A percentile compares a stretch with the other conserved stretches of the same genome.
phyloP scores from a whole-genome alignment of 1,140 invertebrate genomes.

The Nephotettix cincticeps region DNA sequence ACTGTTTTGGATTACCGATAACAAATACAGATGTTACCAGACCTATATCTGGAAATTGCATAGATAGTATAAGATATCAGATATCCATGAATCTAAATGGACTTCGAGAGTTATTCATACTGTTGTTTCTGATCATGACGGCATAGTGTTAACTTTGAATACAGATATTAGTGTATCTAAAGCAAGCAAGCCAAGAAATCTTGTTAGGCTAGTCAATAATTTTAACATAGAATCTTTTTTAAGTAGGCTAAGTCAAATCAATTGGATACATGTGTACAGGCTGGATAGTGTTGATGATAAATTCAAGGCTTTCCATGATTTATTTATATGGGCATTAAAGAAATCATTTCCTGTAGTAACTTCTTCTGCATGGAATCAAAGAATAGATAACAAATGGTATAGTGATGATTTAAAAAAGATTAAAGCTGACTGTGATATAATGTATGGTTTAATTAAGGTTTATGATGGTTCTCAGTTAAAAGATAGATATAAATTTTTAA shows the following conservation, averaged over 20 bases:
- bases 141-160: not conserved
- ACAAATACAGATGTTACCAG: not conserved
- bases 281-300: not conserved
- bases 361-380: not conserved
- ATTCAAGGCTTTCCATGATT: not conserved
- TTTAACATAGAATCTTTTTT: not conserved
- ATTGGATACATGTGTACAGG: not conserved
- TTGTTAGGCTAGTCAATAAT: not conserved
- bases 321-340: not conserved
- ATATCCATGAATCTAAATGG: not conserved
- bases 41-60: not conserved
- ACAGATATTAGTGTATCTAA: not conserved
- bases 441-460: not conserved
- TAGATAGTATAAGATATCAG: not conserved
- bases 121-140: not conserved
- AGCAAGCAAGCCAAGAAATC: not conserved
- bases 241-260: not conserved
- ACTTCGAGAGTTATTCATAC: not conserved
- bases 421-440: not conserved
- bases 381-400: not conserved
- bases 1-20: not conserved
- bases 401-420: not conserved
- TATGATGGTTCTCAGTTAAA: not conserved
- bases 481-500: not conserved
- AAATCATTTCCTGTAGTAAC: not conserved